Evolutionary conservation across 2,797 vertebrate genomes (phyloP).

Genomic region (Falco novaeseelandiae): DNA sequence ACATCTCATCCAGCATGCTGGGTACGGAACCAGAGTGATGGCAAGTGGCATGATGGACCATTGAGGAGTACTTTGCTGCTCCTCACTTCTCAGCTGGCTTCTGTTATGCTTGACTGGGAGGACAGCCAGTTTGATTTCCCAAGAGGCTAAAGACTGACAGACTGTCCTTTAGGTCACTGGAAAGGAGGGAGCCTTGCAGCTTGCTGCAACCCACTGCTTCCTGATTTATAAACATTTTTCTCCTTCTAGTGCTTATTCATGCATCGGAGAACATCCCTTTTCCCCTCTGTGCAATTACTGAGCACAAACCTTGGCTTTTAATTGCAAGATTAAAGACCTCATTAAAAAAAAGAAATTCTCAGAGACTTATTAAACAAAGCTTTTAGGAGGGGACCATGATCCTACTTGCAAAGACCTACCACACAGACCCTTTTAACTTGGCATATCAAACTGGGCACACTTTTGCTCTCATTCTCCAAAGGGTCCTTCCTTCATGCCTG

Average conservation of each 20-base stretch:
- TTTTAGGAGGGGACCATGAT: neutral
- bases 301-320: neutral
- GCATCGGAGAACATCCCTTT: neutral
- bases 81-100: neutral
- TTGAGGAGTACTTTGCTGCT: neutral
- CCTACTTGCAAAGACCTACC: neutral
- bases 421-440: neutral
- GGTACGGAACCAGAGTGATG: accelerated
- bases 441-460: neutral
- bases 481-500: neutral
- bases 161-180: neutral
- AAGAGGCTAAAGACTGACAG: neutral
- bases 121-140: neutral
- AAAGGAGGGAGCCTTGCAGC: neutral
- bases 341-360: neutral
- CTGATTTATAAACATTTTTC: neutral
- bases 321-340: neutral
- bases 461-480: neutral
- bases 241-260: neutral
- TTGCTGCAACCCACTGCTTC: neutral
- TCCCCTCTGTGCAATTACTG: neutral
- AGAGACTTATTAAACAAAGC: neutral
- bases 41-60: neutral
- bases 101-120: neutral
- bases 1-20: accelerated